Evolutionary conservation across 2,888 invertebrate species (phyloP).

Genomic region (Patella depressa): DNA sequence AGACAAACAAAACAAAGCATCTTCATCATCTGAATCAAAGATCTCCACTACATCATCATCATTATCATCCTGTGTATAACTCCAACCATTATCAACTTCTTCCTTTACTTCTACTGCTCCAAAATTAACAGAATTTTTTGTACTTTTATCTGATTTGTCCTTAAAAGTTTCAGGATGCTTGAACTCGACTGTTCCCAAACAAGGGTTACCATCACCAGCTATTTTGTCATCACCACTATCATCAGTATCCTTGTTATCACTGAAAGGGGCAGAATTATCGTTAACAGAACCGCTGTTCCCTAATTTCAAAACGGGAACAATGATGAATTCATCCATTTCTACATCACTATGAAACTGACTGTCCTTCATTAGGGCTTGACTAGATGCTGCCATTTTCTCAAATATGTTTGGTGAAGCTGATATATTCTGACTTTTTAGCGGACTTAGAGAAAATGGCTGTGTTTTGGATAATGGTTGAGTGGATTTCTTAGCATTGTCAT

Average conservation of each 20-base stretch:
- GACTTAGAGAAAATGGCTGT: neutral
- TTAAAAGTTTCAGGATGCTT: too few species aligned
- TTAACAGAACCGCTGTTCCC: neutral
- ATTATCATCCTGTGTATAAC: neutral
- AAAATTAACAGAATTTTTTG: neutral
- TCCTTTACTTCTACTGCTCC: neutral
- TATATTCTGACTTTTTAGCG: neutral
- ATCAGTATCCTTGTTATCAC: neutral
- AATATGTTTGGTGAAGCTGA: neutral
- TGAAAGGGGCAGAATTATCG: neutral
- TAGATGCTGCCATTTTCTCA: constrained; percentile 4
- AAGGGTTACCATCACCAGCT: neutral
- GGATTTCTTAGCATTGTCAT: neutral
- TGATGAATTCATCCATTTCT: neutral
- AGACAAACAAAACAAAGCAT: constrained; percentile 17
- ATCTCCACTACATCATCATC: constrained; percentile 21
- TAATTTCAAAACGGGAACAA: neutral
- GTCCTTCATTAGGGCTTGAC: neutral
- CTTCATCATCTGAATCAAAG: constrained; percentile 19
- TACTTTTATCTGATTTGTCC: neutral
- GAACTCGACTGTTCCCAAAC: neutral
- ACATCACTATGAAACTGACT: neutral
- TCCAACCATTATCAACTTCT: neutral
- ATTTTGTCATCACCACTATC: neutral
- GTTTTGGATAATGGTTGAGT: neutral